phyloP scores from a whole-genome alignment of 2,797 vertebrate genomes.

The Microhierax caerulescens region DNA sequence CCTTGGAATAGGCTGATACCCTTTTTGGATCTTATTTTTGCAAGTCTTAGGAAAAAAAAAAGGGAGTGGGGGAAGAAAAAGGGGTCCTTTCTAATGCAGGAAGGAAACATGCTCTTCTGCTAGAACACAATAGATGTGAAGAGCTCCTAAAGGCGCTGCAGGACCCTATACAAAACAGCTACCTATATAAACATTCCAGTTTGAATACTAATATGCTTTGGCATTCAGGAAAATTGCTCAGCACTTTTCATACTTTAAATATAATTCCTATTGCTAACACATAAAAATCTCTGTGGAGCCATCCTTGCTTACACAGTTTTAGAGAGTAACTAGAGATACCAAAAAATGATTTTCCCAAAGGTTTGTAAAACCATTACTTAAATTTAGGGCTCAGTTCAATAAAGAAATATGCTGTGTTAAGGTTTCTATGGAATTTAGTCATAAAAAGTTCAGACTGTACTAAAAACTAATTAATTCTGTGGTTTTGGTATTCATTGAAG shows the following conservation, averaged over 20 bases:
- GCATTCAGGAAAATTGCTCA: not conserved
- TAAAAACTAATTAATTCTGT: conserved; percentile 52
- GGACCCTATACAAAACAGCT: not conserved
- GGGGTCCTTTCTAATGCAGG: not conserved
- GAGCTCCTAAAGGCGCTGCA: not conserved
- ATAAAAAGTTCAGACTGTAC: conserved; percentile 53
- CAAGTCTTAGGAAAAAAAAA: not conserved
- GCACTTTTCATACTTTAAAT: conserved; percentile 19
- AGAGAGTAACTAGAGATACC: conserved; percentile 7
- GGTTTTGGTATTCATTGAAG: conserved; percentile 50
- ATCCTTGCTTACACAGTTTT: not conserved
- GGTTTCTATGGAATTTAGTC: conserved; percentile 36
- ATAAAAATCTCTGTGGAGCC: not conserved
- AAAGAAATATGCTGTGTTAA: conserved; percentile 33
- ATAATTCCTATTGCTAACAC: not conserved
- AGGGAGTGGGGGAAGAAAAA: not conserved
- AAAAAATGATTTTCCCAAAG: conserved; percentile 38
- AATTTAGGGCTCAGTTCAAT: conserved; percentile 32
- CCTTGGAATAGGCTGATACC: not conserved
- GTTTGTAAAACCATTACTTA: conserved; percentile 34
- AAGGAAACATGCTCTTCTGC: not conserved
- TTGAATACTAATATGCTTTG: not conserved
- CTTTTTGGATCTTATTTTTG: not conserved
- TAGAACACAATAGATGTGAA: not conserved
- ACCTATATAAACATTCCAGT: not conserved